phyloP scores from a whole-genome alignment of 2,113 vertebrate species.

The Siniperca chuatsi region DNA sequence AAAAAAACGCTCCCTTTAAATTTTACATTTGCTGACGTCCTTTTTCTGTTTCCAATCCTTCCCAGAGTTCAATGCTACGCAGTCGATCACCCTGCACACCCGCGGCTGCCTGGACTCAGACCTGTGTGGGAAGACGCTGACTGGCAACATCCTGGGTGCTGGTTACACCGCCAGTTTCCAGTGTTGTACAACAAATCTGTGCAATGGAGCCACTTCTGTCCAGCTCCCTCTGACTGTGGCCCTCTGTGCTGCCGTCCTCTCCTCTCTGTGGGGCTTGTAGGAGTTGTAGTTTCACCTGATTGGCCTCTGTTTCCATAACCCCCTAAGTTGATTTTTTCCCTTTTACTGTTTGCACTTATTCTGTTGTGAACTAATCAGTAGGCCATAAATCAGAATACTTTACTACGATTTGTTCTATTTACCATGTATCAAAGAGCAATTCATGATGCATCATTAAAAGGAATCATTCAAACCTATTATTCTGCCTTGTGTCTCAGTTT shows the following conservation, averaged over 20 bases:
- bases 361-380: not conserved
- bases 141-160: constrained; percentile 2
- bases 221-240: constrained; percentile 56
- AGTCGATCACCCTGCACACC: not conserved
- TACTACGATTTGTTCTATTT: not conserved
- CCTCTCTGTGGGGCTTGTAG: constrained; percentile 45
- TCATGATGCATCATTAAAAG: not conserved
- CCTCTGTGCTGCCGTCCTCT: constrained; percentile 44
- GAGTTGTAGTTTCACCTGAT: not conserved
- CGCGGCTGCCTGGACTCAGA: constrained; percentile 63
- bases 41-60: not conserved
- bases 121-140: constrained; percentile 51
- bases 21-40: not conserved
- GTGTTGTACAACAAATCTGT: constrained; percentile 63
- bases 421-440: not conserved
- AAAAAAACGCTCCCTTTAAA: not conserved
- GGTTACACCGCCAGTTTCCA: constrained; percentile 35
- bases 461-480: not conserved
- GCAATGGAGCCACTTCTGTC: constrained; percentile 59
- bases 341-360: not conserved
- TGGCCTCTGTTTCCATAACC: not conserved
- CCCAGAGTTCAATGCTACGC: constrained; percentile 62
- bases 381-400: not conserved
- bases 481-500: not conserved
- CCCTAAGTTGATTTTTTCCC: not conserved